phyloP scores from a whole-genome alignment of 2,888 invertebrate species.

The Sphaerophoria rueppellii region DNA sequence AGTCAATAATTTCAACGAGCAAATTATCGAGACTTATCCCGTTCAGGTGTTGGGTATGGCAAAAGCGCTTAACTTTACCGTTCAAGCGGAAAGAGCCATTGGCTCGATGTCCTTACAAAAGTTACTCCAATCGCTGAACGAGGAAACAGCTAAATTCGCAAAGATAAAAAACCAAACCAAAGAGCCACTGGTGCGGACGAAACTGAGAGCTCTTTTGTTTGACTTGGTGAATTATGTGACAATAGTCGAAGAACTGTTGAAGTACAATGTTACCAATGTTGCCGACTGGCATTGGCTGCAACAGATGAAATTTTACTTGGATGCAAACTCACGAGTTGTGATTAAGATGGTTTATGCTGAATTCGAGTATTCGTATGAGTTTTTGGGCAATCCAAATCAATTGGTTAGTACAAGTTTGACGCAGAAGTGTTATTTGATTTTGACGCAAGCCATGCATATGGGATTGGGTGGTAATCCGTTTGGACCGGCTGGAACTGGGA shows the following conservation, averaged over 20 bases:
- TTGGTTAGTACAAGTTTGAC: conserved; percentile 97
- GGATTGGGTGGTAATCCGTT: conserved; percentile 99
- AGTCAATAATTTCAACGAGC: conserved; percentile 81
- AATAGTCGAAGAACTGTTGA: conserved; percentile 90
- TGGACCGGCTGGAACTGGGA: conserved; percentile 99
- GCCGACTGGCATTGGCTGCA: conserved; percentile 97
- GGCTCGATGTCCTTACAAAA: conserved; percentile 85
- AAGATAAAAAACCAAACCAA: conserved; percentile 79
- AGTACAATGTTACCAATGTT: conserved; percentile 85
- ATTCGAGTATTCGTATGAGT: conserved; percentile 98
- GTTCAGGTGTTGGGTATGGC: conserved; percentile 92
- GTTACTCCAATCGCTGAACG: conserved; percentile 83
- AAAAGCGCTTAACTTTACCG: conserved; percentile 93
- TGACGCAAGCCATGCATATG: conserved; percentile 97
- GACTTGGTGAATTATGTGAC: conserved; percentile 96
- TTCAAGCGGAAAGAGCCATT: conserved; percentile 92
- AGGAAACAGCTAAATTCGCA: conserved; percentile 79
- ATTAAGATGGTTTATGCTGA: conserved; percentile 96
- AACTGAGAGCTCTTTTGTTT: conserved; percentile 95
- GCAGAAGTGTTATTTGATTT: conserved; percentile 97
- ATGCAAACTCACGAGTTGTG: conserved; percentile 84
- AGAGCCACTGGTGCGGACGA: conserved; percentile 87
- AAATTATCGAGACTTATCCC: conserved; percentile 82
- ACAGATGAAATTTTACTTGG: conserved; percentile 92
- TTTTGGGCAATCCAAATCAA: conserved; percentile 97